phyloP scores from a whole-genome alignment of 2,888 invertebrate species.

The Oligia strigilis region DNA sequence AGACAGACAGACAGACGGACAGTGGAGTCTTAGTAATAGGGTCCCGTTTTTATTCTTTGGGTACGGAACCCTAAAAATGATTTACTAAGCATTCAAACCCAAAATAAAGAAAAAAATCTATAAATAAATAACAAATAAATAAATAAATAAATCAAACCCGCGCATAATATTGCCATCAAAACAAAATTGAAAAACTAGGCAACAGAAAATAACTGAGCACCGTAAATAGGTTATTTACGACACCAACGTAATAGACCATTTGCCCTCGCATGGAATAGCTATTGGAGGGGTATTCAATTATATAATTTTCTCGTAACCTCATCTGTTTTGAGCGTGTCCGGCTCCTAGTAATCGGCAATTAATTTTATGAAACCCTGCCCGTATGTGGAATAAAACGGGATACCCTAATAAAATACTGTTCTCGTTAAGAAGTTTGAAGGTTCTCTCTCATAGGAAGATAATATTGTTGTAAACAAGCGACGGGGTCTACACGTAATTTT shows the following conservation, averaged over 20 bases:
- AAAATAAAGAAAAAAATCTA: neutral
- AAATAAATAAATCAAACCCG: neutral
- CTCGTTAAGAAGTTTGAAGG: slow-evolving; percentile 17
- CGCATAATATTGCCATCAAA: slow-evolving; percentile 9
- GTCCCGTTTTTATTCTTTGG: no score
- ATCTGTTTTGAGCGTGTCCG: slow-evolving; percentile 43
- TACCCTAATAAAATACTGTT: slow-evolving; percentile 54
- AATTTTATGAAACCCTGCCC: slow-evolving; percentile 56
- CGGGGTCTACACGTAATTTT: neutral
- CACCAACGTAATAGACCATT: slow-evolving; percentile 45
- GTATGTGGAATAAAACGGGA: slow-evolving; percentile 51
- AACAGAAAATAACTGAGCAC: slow-evolving; percentile 20
- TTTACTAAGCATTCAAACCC: neutral
- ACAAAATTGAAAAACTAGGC: slow-evolving; percentile 30
- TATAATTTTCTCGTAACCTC: slow-evolving; percentile 50
- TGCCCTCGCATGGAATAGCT: slow-evolving; percentile 7
- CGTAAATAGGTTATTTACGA: slow-evolving; percentile 53
- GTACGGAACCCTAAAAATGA: neutral
- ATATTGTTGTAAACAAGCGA: slow-evolving; percentile 43
- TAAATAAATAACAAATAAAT: no score
- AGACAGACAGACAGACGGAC: no score
- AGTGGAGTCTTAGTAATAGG: no score
- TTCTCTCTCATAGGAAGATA: slow-evolving; percentile 9
- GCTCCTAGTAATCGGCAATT: slow-evolving; percentile 57
- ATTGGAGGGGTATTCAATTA: slow-evolving; percentile 48